phyloP scores from a whole-genome alignment of 2,888 invertebrate species.

The Tinea trinotella region DNA sequence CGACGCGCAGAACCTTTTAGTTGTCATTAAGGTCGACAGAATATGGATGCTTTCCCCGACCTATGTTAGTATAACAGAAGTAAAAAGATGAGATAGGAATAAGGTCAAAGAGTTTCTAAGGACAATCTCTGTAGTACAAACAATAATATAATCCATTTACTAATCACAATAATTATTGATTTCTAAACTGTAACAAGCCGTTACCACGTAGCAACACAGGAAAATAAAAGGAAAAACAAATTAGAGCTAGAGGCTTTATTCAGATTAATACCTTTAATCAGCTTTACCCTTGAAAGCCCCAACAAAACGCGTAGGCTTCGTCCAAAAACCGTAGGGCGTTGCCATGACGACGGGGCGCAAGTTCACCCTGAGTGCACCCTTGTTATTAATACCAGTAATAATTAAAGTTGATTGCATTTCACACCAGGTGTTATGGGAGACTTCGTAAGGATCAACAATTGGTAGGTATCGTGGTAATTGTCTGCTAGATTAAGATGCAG shows the following conservation, averaged over 20 bases:
- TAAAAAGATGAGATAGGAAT: too few relatives aligned
- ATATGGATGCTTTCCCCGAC: too few relatives aligned
- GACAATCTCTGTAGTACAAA: too few relatives aligned
- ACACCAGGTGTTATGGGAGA: conserved; percentile 63
- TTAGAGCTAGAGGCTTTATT: conserved; percentile 15
- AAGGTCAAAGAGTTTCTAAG: too few relatives aligned
- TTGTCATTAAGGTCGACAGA: too few relatives aligned
- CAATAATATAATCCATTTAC: too few relatives aligned
- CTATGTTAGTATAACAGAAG: too few relatives aligned
- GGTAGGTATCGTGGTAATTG: conserved; percentile 10
- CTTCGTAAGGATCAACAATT: conserved; percentile 2
- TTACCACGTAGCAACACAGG: background rate
- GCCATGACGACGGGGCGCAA: conserved; percentile 53
- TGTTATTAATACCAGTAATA: conserved; percentile 71
- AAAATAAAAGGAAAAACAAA: conserved; percentile 3
- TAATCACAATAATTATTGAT: too few relatives aligned
- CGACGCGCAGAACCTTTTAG: too few relatives aligned
- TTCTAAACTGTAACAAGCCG: too few relatives aligned
- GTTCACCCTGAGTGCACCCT: conserved; percentile 62
- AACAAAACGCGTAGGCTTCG: conserved; percentile 53
- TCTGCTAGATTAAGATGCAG: background rate
- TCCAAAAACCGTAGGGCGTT: conserved; percentile 53
- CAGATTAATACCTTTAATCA: conserved; percentile 42
- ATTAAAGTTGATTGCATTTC: conserved; percentile 73
- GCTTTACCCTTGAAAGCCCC: conserved; percentile 61